A percentile compares a stretch with the other conserved stretches of the same genome.
Conservation (phyloP, 2,797 vertebrate genomes). For the Sciurus vulgaris region DNA sequence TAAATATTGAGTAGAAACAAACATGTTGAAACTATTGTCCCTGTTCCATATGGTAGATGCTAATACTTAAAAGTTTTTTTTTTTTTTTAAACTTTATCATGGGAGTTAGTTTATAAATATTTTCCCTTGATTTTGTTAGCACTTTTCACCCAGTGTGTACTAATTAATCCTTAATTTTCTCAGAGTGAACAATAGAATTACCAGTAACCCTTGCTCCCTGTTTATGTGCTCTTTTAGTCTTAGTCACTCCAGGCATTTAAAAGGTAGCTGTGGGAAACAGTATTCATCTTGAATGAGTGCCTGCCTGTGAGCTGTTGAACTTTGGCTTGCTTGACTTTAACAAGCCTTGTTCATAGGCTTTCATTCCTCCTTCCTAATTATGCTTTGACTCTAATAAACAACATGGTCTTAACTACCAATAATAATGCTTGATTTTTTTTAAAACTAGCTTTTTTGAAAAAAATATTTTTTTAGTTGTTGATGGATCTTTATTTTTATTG, state of each 20-base stretch:
- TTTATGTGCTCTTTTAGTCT: background rate
- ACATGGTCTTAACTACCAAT: background rate
- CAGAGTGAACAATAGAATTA: background rate
- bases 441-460: background rate
- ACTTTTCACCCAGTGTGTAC: background rate
- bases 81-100: background rate
- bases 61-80: background rate
- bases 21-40: background rate
- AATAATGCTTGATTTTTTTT: background rate
- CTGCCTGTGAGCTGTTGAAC: slow-evolving; percentile 40
- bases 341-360: background rate
- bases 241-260: slow-evolving; percentile 3
- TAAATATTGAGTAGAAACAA: background rate
- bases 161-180: background rate
- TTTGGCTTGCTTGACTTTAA: slow-evolving; percentile 34
- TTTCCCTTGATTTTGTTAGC: slow-evolving; percentile 25
- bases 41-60: background rate
- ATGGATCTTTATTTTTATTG: too few relatives aligned
- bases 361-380: background rate
- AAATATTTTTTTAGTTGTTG: too few relatives aligned
- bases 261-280: background rate
- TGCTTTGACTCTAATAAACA: background rate
- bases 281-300: background rate
- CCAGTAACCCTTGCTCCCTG: slow-evolving; percentile 38
- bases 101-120: slow-evolving; percentile 25